phyloP scores from a whole-genome alignment of 2,797 vertebrate genomes.

The Trachurus trachurus region DNA sequence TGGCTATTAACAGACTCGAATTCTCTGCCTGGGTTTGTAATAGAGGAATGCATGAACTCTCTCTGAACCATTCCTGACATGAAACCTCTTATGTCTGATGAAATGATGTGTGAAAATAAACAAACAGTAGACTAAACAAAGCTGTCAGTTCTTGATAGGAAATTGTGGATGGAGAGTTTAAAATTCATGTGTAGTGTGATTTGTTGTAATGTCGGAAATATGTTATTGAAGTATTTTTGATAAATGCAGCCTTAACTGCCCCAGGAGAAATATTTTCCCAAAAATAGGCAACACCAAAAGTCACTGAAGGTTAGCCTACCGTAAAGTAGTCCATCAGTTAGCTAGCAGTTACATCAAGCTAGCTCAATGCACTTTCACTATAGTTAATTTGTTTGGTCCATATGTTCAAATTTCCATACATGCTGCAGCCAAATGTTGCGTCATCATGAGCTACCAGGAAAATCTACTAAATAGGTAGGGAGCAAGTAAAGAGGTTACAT shows the following conservation, averaged over 20 bases:
- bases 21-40: constrained; percentile 80
- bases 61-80: constrained; percentile 83
- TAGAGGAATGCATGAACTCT: constrained; percentile 87
- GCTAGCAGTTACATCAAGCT: background rate
- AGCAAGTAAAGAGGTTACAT: background rate
- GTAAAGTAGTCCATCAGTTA: background rate
- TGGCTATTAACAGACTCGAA: constrained; percentile 86
- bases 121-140: constrained; percentile 74
- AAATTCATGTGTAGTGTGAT: constrained; percentile 22
- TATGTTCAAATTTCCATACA: no score
- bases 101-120: constrained; percentile 79
- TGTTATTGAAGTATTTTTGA: constrained; percentile 21
- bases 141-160: constrained; percentile 43
- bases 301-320: constrained; percentile 24
- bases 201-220: constrained; percentile 35
- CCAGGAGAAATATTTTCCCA: background rate
- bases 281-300: background rate
- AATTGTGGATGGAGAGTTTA: constrained; percentile 27
- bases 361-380: background rate
- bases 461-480: background rate
- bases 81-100: constrained; percentile 74
- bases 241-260: background rate
- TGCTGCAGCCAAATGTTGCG: background rate
- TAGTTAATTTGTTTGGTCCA: no score
- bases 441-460: background rate